Conservation (phyloP, 2,113 vertebrate species). For the Halichoerus grypus region DNA sequence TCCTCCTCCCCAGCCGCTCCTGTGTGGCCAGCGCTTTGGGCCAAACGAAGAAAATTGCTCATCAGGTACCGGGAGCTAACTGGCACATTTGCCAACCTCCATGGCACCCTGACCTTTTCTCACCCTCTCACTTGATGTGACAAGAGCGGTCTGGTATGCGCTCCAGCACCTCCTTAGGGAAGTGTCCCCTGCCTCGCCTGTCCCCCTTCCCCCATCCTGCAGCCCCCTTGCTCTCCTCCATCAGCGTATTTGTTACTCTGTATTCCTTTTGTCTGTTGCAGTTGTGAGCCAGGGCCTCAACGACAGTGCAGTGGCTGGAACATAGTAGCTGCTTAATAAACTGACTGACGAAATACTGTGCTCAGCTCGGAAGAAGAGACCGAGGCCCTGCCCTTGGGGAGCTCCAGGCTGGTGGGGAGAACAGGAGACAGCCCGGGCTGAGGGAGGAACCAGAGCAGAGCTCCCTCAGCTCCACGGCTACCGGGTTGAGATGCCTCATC, state of each 20-base stretch:
- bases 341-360: not conserved
- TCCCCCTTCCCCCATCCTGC: too few relatives aligned
- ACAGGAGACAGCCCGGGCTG: not conserved
- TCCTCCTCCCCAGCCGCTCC: not conserved
- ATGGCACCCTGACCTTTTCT: not conserved
- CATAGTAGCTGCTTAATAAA: not conserved
- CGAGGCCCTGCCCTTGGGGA: not conserved
- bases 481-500: not conserved
- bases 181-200: not conserved
- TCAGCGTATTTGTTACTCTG: not conserved
- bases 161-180: not conserved
- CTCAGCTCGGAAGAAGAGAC: not conserved
- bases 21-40: not conserved
- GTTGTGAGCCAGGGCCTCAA: not conserved
- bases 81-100: not conserved
- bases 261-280: not conserved
- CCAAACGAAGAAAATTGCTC: slow-evolving; percentile 29
- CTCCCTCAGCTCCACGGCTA: not conserved
- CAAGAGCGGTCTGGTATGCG: not conserved
- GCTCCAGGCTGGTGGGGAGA: not conserved
- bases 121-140: not conserved
- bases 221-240: not conserved
- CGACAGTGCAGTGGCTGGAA: not conserved
- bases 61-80: not conserved
- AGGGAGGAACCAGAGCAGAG: not conserved